These are phyloP conservation scores for Saccostrea glomerata DNA, from an alignment of 1,140 invertebrate genomes.

Conservation along the genomic window DNA sequence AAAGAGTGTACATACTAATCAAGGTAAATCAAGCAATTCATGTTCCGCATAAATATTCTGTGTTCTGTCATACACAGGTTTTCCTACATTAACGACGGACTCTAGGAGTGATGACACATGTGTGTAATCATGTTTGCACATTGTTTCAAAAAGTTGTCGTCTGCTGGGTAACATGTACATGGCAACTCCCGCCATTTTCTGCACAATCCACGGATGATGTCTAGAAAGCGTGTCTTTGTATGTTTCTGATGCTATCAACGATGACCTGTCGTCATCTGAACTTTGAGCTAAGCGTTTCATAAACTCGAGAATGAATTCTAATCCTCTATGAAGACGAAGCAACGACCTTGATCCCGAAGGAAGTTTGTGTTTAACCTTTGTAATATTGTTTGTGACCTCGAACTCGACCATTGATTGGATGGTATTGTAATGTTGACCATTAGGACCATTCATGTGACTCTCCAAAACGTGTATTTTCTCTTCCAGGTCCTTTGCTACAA, in stretches of 20 bases:
- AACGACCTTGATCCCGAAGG: constrained; percentile 92
- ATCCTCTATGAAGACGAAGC: constrained; percentile 92
- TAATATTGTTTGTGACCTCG: constrained; percentile 86
- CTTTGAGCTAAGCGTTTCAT: constrained; percentile 86
- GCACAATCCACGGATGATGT: constrained; percentile 88
- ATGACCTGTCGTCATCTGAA: constrained; percentile 86
- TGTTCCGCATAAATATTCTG: constrained; percentile 86
- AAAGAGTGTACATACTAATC: neutral
- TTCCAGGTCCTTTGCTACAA: constrained; percentile 93
- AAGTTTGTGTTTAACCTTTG: constrained; percentile 82
- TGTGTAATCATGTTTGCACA: constrained; percentile 76
- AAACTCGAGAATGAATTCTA: constrained; percentile 95
- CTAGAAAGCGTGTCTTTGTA: constrained; percentile 91
- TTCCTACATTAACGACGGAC: constrained; percentile 85
- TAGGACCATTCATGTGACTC: constrained; percentile 82
- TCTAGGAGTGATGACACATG: constrained; percentile 83
- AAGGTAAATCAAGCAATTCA: constrained; percentile 83
- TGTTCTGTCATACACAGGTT: constrained; percentile 86
- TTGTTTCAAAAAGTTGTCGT: constrained; percentile 78
- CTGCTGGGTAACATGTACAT: constrained; percentile 94
- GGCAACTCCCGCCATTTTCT: constrained; percentile 86
- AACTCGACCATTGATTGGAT: constrained; percentile 93
- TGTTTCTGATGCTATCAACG: constrained; percentile 86
- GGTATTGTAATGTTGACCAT: constrained; percentile 86
- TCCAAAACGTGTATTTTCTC: constrained; percentile 91